Conservation (phyloP, 1,140 invertebrate genomes). For the Steinernema khuongi region DNA sequence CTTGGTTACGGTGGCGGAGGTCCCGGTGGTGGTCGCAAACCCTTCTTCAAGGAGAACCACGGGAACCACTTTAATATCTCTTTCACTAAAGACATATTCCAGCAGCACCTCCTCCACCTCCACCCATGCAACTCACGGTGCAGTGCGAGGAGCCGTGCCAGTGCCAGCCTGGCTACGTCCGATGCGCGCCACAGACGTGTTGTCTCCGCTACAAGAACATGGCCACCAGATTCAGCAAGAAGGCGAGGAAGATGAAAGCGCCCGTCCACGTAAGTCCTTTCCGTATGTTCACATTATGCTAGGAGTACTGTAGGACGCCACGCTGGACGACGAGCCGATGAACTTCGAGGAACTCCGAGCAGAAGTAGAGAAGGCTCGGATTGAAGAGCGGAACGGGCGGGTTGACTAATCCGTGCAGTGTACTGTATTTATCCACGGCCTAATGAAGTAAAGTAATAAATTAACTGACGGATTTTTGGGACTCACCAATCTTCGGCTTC, state of each 20-base stretch:
- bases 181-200: slow-evolving; percentile 26
- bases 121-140: too few species aligned
- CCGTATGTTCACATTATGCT: not conserved
- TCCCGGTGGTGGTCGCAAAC: too few species aligned
- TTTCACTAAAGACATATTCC: too few species aligned
- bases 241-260: not conserved
- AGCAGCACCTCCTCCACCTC: not conserved
- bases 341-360: not conserved
- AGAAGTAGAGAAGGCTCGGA: not conserved
- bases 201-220: slow-evolving; percentile 35
- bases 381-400: not conserved
- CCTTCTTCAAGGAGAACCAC: too few species aligned
- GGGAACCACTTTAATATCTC: too few species aligned
- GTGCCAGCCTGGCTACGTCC: slow-evolving; percentile 29
- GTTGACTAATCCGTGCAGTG: not conserved
- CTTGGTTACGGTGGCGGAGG: too few species aligned
- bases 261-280: not conserved
- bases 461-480: too few species aligned
- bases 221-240: slow-evolving; percentile 25
- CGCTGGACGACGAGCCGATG: not conserved
- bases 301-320: not conserved
- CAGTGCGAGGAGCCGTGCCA: slow-evolving; percentile 28
- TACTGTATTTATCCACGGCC: too few species aligned
- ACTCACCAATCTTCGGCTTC: too few species aligned
- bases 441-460: too few species aligned